Conservation (phyloP, 1,140 invertebrate species). For the Microplitis mediator region DNA sequence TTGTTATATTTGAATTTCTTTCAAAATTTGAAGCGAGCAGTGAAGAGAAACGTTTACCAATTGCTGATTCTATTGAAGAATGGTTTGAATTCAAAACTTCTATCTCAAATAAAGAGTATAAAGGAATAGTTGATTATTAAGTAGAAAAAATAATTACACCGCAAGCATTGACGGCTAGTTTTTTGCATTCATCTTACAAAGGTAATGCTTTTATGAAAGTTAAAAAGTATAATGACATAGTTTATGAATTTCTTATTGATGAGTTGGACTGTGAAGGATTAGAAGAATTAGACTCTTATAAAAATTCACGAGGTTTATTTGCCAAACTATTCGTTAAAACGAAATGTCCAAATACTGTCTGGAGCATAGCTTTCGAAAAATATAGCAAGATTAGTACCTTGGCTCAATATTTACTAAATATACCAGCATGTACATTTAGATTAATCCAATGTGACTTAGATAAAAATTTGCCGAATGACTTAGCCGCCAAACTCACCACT, state of each 20-base stretch:
- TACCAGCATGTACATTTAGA: not conserved
- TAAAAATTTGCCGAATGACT: no score
- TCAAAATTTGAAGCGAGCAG: no score
- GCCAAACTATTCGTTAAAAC: not conserved
- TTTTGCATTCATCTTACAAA: not conserved
- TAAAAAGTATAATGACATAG: not conserved
- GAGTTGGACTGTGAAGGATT: not conserved
- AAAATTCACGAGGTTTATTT: not conserved
- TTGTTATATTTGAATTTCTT: no score
- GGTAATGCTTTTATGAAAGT: not conserved
- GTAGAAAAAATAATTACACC: not conserved
- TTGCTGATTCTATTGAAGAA: no score
- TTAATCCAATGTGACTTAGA: no score
- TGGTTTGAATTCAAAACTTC: no score
- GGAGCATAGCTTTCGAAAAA: not conserved
- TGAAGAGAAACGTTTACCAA: no score
- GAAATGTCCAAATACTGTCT: not conserved
- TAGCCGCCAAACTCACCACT: no score
- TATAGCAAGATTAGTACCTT: not conserved
- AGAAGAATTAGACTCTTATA: not conserved
- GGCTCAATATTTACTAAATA: not conserved
- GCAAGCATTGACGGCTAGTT: not conserved
- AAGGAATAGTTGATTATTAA: no score
- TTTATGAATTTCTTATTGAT: not conserved
- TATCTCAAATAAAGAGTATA: no score